Evolutionary conservation across 2,888 invertebrate genomes (phyloP).

Genomic region (Chesias legatella): DNA sequence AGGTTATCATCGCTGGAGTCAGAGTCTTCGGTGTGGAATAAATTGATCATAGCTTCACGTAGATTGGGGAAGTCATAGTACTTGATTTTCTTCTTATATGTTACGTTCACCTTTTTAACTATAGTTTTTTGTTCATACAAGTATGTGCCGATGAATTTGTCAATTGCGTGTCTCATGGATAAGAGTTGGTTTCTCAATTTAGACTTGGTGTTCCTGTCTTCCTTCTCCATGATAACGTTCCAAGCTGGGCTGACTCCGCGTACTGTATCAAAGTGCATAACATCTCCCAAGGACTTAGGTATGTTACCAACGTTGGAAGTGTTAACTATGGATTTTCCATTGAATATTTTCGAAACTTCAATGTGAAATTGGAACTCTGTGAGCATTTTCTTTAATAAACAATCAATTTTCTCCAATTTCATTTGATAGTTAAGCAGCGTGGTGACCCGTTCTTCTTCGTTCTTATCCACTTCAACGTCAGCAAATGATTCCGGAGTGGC

Average conservation of each 20-base stretch:
- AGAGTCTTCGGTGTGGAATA: conserved; percentile 44
- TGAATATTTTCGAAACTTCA: conserved; percentile 66
- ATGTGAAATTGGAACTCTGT: conserved; percentile 67
- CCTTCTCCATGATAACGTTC: conserved; percentile 61
- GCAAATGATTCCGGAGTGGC: conserved; percentile 61
- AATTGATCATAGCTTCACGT: conserved; percentile 56
- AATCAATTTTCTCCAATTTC: conserved; percentile 58
- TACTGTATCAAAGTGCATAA: conserved; percentile 38
- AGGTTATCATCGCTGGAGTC: conserved; percentile 9
- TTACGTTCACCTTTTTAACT: conserved; percentile 38
- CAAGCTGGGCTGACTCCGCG: conserved; percentile 51
- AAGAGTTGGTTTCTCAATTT: conserved; percentile 56
- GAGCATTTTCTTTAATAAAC: conserved; percentile 53
- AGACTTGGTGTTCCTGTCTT: conserved; percentile 48
- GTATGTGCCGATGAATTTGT: conserved; percentile 47
- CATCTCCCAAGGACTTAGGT: conserved; percentile 39
- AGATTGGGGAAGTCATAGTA: conserved; percentile 66
- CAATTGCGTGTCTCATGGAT: conserved; percentile 53
- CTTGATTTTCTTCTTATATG: conserved; percentile 57
- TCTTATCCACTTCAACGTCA: conserved; percentile 61
- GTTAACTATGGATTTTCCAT: conserved; percentile 44
- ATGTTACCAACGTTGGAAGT: conserved; percentile 40
- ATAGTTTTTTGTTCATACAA: conserved; percentile 30
- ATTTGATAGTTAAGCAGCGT: conserved; percentile 56
- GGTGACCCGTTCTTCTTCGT: conserved; percentile 54